Evolutionary conservation across 1,140 invertebrate species (phyloP).

Genomic region (Drosophila sproati): DNA sequence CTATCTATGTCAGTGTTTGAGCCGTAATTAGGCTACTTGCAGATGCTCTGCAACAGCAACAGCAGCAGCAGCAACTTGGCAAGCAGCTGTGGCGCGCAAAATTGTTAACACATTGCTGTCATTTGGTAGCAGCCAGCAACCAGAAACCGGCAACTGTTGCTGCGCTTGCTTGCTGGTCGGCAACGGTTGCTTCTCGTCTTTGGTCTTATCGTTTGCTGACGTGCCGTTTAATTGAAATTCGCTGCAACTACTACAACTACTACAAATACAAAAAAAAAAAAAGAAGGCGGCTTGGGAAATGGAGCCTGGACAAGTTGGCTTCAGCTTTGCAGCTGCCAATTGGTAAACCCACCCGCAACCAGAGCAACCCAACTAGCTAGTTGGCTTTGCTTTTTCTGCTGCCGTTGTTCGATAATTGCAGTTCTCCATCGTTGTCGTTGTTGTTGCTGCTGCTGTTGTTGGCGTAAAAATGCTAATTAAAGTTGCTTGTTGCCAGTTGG

Average conservation of each 20-base stretch:
- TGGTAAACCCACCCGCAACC: slow-evolving; percentile 43
- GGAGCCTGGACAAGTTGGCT: slow-evolving; percentile 26
- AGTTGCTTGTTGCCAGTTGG: slow-evolving; percentile 66
- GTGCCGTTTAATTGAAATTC: slow-evolving; percentile 81
- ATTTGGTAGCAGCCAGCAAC: slow-evolving; percentile 37
- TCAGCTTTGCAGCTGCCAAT: slow-evolving; percentile 50
- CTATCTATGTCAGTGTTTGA: slow-evolving; percentile 70
- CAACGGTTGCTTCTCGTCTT: slow-evolving; percentile 36
- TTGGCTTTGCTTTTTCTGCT: slow-evolving; percentile 23
- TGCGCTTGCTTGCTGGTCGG: slow-evolving; percentile 8
- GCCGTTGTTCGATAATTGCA: slow-evolving; percentile 60
- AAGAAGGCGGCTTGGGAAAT: slow-evolving; percentile 47
- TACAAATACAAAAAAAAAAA: slow-evolving; percentile 7
- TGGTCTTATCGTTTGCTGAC: slow-evolving; percentile 64
- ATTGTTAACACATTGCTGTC: slow-evolving; percentile 82
- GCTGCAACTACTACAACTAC: slow-evolving; percentile 21
- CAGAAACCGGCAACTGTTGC: slow-evolving; percentile 36
- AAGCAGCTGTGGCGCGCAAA: slow-evolving; percentile 72
- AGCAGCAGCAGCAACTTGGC: neutral
- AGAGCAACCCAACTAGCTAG: slow-evolving; percentile 30
- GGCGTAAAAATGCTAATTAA: slow-evolving; percentile 82
- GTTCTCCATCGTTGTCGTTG: slow-evolving; percentile 20
- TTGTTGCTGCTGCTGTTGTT: slow-evolving; percentile 42
- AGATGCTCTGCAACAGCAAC: slow-evolving; percentile 21
- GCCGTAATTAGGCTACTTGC: slow-evolving; percentile 77